A percentile compares a stretch with the other conserved stretches of the same genome.
These are phyloP conservation scores for Melanotaenia trifasciata DNA, from an alignment of 2,797 vertebrate genomes.

Conservation along the genomic window DNA sequence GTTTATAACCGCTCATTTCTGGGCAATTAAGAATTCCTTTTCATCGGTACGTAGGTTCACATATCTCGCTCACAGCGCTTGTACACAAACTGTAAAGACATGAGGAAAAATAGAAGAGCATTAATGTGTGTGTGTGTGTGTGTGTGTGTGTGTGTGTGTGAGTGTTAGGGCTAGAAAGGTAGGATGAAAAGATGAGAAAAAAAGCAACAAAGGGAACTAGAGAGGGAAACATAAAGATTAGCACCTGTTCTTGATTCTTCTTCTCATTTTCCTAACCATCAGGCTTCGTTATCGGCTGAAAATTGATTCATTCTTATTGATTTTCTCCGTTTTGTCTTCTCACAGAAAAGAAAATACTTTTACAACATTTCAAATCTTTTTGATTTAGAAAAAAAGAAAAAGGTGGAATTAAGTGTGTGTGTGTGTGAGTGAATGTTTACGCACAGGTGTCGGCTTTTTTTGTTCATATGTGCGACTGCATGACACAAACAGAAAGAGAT, in stretches of 20 bases:
- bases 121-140: constrained; percentile 40
- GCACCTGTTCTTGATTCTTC: constrained; percentile 45
- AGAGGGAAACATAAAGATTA: constrained; percentile 59
- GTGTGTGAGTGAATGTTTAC: constrained; percentile 10
- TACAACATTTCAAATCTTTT: constrained; percentile 8
- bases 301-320: constrained; percentile 65
- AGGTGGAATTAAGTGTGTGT: constrained; percentile 19
- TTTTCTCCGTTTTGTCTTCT: constrained; percentile 44
- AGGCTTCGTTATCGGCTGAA: constrained; percentile 57
- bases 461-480: neutral
- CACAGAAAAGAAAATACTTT: constrained; percentile 6
- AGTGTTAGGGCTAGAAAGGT: constrained; percentile 5
- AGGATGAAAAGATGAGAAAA: constrained; percentile 25
- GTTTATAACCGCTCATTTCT: constrained; percentile 85
- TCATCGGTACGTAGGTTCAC: constrained; percentile 87
- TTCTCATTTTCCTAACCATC: constrained; percentile 55
- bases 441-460: constrained; percentile 38
- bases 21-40: constrained; percentile 90
- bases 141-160: constrained; percentile 27
- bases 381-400: constrained; percentile 18
- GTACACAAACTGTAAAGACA: constrained; percentile 60
- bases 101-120: constrained; percentile 28
- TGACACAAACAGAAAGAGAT: constrained; percentile 8
- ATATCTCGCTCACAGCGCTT: constrained; percentile 80
- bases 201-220: constrained; percentile 58